Percentiles rank a stretch among this genome's conserved stretches.
Conservation (phyloP, 2,113 vertebrate species). For the Ptyas mucosa region DNA sequence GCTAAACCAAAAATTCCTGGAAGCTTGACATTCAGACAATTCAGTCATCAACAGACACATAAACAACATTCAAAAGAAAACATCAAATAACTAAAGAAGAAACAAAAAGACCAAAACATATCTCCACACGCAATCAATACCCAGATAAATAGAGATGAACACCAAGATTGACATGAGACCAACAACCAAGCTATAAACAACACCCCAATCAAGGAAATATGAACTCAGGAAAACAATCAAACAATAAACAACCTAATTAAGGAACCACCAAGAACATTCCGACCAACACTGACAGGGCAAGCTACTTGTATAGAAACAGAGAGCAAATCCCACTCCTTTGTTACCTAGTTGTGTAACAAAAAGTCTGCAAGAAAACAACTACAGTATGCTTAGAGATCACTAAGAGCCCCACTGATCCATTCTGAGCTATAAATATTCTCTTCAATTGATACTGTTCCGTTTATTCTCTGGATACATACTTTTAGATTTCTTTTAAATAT, state of each 20-base stretch:
- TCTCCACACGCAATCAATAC: no score
- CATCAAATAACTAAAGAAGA: neutral
- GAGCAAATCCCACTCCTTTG: neutral
- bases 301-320: neutral
- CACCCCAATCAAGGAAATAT: neutral
- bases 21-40: neutral
- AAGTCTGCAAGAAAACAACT: neutral
- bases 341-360: neutral
- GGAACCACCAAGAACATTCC: neutral
- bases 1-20: no score
- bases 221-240: neutral
- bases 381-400: neutral
- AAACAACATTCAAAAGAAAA: neutral
- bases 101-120: neutral
- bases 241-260: neutral
- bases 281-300: neutral
- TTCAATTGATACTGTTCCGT: neutral
- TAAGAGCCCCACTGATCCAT: neutral
- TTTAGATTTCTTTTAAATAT: neutral
- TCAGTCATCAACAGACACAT: neutral
- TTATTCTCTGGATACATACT: neutral
- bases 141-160: neutral
- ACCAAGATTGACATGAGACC: neutral
- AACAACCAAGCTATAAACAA: neutral
- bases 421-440: neutral